Percentiles rank a stretch among this genome's conserved stretches.
These are phyloP conservation scores for Allolobophora icterica DNA, from an alignment of 2,888 invertebrate species.

Conservation along the genomic window DNA sequence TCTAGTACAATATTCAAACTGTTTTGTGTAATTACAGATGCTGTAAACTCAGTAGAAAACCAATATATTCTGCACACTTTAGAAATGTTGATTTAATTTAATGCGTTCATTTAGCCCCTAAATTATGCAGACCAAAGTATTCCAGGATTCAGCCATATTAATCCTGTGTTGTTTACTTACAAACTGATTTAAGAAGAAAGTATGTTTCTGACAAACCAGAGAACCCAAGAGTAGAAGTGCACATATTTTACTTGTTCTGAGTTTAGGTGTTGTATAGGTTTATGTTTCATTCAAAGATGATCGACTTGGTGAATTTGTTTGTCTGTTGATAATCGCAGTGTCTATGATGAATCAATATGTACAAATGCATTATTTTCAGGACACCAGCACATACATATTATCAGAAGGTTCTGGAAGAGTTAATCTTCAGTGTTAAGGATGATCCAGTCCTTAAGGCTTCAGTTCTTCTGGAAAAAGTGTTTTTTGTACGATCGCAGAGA, in stretches of 20 bases:
- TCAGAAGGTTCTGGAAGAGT: conserved; percentile 14
- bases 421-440: not conserved
- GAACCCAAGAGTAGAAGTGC: not conserved
- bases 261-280: not conserved
- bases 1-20: not conserved
- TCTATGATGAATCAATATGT: not conserved
- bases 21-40: not conserved
- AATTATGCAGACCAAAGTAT: not conserved
- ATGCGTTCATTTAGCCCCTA: not conserved
- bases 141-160: not conserved
- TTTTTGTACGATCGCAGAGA: not conserved
- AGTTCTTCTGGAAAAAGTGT: not conserved
- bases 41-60: not conserved
- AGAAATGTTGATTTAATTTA: not conserved
- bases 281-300: not conserved
- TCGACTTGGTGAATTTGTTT: not conserved
- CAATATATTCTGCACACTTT: not conserved
- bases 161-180: not conserved
- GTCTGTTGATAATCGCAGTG: not conserved
- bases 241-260: not conserved
- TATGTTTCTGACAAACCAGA: not conserved
- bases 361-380: not conserved
- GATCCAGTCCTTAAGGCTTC: not conserved
- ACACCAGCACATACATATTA: not conserved
- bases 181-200: not conserved